A percentile compares a stretch with the other conserved stretches of the same genome.
Evolutionary conservation across 2,888 invertebrate genomes (phyloP).

Genomic region (Glaucopsyche alexis): DNA sequence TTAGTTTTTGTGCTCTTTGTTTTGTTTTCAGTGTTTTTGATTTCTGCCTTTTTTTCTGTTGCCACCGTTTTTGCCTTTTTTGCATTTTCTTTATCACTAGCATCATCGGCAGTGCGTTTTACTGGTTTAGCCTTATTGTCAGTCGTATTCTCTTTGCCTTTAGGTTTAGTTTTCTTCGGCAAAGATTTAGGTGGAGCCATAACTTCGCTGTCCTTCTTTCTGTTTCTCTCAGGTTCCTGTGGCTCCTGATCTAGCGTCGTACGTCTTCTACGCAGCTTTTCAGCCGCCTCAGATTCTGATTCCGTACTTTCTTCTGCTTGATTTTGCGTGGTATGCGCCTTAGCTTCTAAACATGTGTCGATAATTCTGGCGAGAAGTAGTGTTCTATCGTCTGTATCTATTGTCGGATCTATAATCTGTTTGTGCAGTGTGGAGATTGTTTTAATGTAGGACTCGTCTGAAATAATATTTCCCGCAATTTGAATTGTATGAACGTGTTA

Average conservation of each 20-base stretch:
- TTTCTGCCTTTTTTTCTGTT: background rate
- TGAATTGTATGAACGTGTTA: background rate
- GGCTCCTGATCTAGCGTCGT: slow-evolving; percentile 44
- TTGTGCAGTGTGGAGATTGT: slow-evolving; percentile 55
- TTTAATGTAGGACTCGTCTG: slow-evolving; percentile 62
- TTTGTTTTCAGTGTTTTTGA: background rate
- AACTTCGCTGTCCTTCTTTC: slow-evolving; percentile 45
- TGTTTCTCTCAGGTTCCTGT: slow-evolving; percentile 39
- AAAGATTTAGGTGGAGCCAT: slow-evolving; percentile 66
- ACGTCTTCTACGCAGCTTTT: slow-evolving; percentile 39
- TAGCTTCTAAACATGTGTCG: slow-evolving; percentile 55
- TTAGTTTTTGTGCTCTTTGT: slow-evolving; percentile 25
- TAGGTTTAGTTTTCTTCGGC: slow-evolving; percentile 56
- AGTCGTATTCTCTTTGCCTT: slow-evolving; percentile 46
- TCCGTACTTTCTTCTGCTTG: slow-evolving; percentile 45
- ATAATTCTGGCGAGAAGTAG: slow-evolving; percentile 58
- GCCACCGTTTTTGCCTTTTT: slow-evolving; percentile 26
- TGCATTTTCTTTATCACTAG: background rate
- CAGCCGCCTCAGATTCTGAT: slow-evolving; percentile 45
- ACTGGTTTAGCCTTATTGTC: slow-evolving; percentile 36
- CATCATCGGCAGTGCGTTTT: slow-evolving; percentile 13
- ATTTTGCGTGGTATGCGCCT: slow-evolving; percentile 39
- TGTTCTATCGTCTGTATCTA: slow-evolving; percentile 62
- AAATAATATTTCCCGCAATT: slow-evolving; percentile 34
- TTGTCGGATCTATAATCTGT: slow-evolving; percentile 53